phyloP scores from a whole-genome alignment of 2,797 vertebrate genomes.

The Limosa lapponica region DNA sequence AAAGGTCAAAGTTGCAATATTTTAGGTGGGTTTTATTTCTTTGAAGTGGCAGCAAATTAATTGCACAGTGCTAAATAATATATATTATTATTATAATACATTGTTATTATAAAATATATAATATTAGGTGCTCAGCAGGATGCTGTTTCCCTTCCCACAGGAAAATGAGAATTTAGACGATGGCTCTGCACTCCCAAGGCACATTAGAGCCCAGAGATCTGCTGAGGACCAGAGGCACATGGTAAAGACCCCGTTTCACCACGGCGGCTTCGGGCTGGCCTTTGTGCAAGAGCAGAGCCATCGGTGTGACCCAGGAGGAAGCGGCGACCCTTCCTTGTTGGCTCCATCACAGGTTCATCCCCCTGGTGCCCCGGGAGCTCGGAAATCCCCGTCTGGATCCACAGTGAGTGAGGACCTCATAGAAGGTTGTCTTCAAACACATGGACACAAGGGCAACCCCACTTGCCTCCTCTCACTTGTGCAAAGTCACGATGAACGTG shows the following conservation, averaged over 20 bases:
- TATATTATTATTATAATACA: neutral
- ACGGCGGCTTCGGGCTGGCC: accelerated
- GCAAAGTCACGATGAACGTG: accelerated
- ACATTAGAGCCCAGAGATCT: slow-evolving; percentile 7
- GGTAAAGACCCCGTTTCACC: neutral
- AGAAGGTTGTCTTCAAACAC: neutral
- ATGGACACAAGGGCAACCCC: neutral
- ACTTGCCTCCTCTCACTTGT: neutral
- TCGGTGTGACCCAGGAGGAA: neutral
- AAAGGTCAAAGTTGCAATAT: neutral
- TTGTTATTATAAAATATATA: neutral
- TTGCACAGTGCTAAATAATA: neutral
- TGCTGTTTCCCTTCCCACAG: neutral
- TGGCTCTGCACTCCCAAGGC: neutral
- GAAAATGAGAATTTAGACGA: neutral
- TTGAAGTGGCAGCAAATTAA: neutral
- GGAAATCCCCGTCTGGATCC: neutral
- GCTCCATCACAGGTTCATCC: neutral
- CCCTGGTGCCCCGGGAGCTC: neutral
- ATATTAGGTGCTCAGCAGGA: neutral
- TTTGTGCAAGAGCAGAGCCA: neutral
- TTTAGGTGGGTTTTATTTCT: neutral
- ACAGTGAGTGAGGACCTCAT: neutral
- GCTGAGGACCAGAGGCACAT: accelerated
- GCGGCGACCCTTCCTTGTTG: neutral